Conservation (phyloP, 2,888 invertebrate species). For the Callimorpha dominula region DNA sequence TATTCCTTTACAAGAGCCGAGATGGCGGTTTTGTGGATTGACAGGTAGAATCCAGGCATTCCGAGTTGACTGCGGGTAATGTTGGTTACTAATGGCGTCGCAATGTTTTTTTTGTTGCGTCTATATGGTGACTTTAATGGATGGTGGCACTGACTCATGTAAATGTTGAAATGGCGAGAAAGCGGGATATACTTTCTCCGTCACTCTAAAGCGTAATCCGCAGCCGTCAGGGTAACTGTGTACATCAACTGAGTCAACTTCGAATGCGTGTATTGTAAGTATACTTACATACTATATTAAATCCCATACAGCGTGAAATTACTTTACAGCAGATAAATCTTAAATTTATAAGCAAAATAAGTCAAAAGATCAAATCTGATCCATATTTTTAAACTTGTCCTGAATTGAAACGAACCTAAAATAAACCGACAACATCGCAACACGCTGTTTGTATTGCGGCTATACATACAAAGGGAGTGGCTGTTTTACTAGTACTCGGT, state of each 20-base stretch:
- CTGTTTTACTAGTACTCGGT: slow-evolving; percentile 17
- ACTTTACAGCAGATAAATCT: neutral
- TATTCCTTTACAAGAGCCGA: too few species aligned
- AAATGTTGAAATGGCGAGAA: too few species aligned
- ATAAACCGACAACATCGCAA: neutral
- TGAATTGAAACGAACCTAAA: neutral
- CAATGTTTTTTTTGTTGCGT: too few species aligned
- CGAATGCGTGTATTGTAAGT: neutral
- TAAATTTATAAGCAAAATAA: neutral
- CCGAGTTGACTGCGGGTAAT: too few species aligned
- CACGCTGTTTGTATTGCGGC: slow-evolving; percentile 6
- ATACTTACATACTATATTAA: too few species aligned
- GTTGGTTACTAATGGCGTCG: too few species aligned
- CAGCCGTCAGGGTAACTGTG: neutral
- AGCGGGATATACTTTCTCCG: neutral
- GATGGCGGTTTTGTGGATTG: too few species aligned
- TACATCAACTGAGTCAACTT: neutral
- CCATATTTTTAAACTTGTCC: neutral
- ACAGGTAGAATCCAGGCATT: too few species aligned
- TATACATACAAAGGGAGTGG: slow-evolving; percentile 25
- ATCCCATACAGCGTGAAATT: too few species aligned
- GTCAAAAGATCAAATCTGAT: neutral
- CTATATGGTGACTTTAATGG: too few species aligned
- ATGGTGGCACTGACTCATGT: too few species aligned
- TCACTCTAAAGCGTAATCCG: neutral